phyloP scores from a whole-genome alignment of 92 coral and sea anemone genomes.

The Heliopora coerulea region DNA sequence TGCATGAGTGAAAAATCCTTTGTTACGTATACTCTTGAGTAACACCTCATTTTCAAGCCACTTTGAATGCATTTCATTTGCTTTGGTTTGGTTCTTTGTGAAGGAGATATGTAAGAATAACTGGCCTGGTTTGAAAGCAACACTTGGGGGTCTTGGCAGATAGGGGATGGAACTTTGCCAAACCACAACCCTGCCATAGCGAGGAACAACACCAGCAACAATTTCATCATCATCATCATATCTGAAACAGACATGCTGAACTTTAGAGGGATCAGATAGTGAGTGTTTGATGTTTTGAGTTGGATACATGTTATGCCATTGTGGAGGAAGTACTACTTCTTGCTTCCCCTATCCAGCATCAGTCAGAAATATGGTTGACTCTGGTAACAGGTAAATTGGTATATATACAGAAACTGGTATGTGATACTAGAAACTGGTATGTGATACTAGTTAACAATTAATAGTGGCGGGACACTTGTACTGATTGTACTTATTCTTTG shows the following conservation, averaged over 20 bases:
- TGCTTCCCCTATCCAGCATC: too few relatives aligned
- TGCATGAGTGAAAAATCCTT: conserved; percentile 69
- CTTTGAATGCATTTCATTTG: conserved; percentile 45
- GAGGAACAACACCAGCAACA: conserved; percentile 85
- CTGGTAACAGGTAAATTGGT: too few relatives aligned
- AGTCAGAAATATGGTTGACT: too few relatives aligned
- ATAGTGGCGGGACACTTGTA: too few relatives aligned
- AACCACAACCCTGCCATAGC: conserved; percentile 71
- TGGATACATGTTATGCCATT: too few relatives aligned
- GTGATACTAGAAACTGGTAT: too few relatives aligned
- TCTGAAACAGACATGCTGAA: conserved; percentile 44
- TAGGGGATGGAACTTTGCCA: conserved; percentile 84
- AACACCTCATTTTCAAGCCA: conserved; percentile 52
- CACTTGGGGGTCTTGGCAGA: conserved; percentile 89
- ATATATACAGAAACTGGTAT: too few relatives aligned
- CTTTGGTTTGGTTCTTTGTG: conserved; percentile 75
- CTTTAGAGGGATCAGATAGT: too few relatives aligned
- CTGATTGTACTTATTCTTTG: too few relatives aligned
- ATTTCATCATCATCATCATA: conserved; percentile 86
- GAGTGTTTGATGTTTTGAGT: too few relatives aligned
- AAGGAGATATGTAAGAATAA: conserved; percentile 74
- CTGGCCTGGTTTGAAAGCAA: conserved; percentile 76
- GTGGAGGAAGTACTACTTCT: too few relatives aligned
- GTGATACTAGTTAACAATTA: too few relatives aligned
- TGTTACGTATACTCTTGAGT: conserved; percentile 50